These are phyloP conservation scores for Volucella inflata DNA, from an alignment of 2,888 invertebrate genomes.

Conservation along the genomic window DNA sequence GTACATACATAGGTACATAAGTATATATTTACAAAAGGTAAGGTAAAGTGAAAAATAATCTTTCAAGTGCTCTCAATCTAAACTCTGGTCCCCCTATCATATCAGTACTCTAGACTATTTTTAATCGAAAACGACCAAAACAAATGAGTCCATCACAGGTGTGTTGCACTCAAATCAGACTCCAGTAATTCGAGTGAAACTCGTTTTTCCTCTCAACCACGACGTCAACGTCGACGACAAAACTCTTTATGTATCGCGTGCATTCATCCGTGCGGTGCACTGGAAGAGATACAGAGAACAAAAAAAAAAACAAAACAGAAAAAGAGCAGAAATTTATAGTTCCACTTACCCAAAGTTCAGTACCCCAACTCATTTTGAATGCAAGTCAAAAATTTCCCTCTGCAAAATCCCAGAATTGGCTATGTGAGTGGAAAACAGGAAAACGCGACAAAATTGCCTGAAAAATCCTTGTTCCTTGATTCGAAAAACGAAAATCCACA, in stretches of 20 bases:
- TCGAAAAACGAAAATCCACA: constrained; percentile 37
- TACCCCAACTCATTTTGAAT: constrained; percentile 83
- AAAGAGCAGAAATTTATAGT: constrained; percentile 18
- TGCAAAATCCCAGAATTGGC: constrained; percentile 65
- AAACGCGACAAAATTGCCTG: constrained; percentile 22
- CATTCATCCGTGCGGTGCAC: constrained; percentile 56
- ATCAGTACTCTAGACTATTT: not conserved
- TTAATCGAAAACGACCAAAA: constrained; percentile 21
- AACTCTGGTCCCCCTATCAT: not conserved
- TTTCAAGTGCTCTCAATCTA: constrained; percentile 26
- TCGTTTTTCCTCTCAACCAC: constrained; percentile 11
- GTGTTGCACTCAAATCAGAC: constrained; percentile 60
- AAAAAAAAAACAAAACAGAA: not conserved
- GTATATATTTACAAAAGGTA: constrained; percentile 8
- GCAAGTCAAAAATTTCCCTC: constrained; percentile 75
- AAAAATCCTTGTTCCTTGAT: constrained; percentile 64
- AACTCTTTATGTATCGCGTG: constrained; percentile 34
- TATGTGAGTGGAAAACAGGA: constrained; percentile 35
- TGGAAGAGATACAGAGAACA: constrained; percentile 24
- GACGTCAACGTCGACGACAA: not conserved
- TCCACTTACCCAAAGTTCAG: constrained; percentile 83
- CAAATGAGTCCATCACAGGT: constrained; percentile 70
- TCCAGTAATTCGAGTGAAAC: constrained; percentile 66
- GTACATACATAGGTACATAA: too few relatives aligned
- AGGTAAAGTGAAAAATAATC: not conserved